Evolutionary conservation across 2,113 vertebrate genomes (phyloP).

Genomic region (Oceanites oceanicus): DNA sequence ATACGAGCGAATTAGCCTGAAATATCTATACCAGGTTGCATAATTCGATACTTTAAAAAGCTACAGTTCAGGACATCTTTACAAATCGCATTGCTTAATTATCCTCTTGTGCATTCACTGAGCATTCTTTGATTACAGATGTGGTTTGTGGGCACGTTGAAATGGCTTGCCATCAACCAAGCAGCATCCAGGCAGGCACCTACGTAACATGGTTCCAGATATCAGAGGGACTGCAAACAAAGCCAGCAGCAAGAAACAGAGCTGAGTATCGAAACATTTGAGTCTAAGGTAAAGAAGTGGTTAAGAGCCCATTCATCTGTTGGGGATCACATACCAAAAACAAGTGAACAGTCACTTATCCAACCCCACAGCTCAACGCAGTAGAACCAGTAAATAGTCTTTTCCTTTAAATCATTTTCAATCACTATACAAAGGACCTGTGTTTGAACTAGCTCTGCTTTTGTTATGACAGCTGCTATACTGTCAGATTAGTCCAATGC

Average conservation of each 20-base stretch:
- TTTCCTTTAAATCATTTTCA: neutral
- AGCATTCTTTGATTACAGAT: neutral
- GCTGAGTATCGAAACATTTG: rapidly evolving
- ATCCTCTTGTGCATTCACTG: neutral
- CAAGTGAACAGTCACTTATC: neutral
- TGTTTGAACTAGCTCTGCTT: slow-evolving; percentile 32
- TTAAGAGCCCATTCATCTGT: neutral
- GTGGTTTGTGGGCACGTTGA: neutral
- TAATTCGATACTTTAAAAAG: neutral
- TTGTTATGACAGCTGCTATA: slow-evolving; percentile 35
- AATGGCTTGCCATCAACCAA: neutral
- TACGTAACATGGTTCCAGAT: rapidly evolving
- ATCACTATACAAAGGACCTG: neutral
- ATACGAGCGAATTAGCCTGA: neutral
- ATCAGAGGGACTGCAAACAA: neutral
- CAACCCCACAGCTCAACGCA: neutral
- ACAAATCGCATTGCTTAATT: neutral
- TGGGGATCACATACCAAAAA: neutral
- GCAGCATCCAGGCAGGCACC: neutral
- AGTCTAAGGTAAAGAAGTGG: neutral
- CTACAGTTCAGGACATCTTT: neutral
- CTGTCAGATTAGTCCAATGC: neutral
- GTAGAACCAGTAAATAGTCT: neutral
- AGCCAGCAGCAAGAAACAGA: neutral
- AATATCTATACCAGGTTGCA: neutral